Conservation (phyloP, 2,113 vertebrate species). For the Otus sunia region DNA sequence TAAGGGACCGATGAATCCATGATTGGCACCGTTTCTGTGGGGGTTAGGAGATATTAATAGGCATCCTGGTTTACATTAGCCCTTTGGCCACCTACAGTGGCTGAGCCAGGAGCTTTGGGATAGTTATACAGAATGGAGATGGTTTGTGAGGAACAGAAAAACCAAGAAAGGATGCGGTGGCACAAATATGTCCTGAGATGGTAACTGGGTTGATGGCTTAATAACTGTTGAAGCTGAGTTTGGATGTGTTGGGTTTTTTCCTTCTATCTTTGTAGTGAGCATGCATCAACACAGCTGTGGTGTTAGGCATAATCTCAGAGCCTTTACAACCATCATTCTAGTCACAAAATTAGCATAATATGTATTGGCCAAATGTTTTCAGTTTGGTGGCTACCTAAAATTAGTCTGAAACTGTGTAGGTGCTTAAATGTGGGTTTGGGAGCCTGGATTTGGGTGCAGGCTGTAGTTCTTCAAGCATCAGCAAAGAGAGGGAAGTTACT, state of each 20-base stretch:
- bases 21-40: background rate
- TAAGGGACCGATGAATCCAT: background rate
- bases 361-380: constrained; percentile 8
- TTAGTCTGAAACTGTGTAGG: constrained; percentile 45
- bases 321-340: constrained; percentile 4
- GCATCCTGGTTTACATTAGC: background rate
- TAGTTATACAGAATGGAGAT: background rate
- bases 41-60: background rate
- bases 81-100: background rate
- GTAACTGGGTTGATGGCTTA: background rate
- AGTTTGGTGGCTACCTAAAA: constrained; percentile 49
- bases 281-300: constrained; percentile 43
- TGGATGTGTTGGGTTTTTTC: background rate
- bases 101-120: background rate
- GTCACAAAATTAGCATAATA: background rate
- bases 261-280: constrained; percentile 39
- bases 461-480: background rate
- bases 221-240: background rate
- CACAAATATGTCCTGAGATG: background rate
- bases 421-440: background rate
- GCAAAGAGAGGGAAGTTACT: background rate
- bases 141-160: background rate
- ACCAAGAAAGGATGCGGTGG: rapidly evolving
- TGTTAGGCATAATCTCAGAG: constrained; percentile 28
- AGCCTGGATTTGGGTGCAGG: constrained; percentile 24